Percentiles rank a stretch among this genome's conserved stretches.
Conservation (phyloP, 2,113 vertebrate species). For the Shinisaurus crocodilurus region DNA sequence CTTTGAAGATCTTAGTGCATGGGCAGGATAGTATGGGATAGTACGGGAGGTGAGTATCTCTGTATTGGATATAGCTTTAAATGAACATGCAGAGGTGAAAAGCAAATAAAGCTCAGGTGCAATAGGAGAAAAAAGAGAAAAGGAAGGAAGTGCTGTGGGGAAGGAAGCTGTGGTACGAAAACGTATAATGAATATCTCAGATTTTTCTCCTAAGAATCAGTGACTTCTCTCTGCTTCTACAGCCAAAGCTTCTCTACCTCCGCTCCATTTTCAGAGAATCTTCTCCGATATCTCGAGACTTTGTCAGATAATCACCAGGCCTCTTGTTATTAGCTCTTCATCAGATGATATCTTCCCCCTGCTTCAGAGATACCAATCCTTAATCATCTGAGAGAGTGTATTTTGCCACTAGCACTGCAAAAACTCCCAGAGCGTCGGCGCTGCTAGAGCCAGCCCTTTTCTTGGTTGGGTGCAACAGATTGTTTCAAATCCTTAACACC, state of each 20-base stretch:
- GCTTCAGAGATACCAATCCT: constrained; percentile 41
- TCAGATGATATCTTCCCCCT: constrained; percentile 53
- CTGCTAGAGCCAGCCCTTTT: constrained; percentile 30
- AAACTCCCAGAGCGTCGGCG: background rate
- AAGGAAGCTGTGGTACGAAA: background rate
- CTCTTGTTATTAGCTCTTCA: constrained; percentile 55
- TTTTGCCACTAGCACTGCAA: constrained; percentile 49
- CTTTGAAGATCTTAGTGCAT: too few relatives aligned
- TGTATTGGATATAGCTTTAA: too few relatives aligned
- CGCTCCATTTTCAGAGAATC: constrained; percentile 41
- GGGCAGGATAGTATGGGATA: too few relatives aligned
- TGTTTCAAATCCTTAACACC: constrained; percentile 42
- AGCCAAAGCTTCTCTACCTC: background rate
- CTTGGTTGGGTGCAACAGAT: constrained; percentile 14
- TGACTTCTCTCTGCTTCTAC: constrained; percentile 16
- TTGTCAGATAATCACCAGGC: constrained; percentile 60
- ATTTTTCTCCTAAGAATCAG: constrained; percentile 24
- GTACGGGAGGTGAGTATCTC: too few relatives aligned
- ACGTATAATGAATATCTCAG: constrained; percentile 1
- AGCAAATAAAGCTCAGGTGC: fast-evolving
- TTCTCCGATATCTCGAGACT: background rate
- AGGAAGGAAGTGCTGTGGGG: background rate
- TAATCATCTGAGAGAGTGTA: constrained; percentile 30
- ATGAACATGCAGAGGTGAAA: background rate
- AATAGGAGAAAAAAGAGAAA: background rate